Base-by-base conservation (phyloP, 2,113 vertebrate genomes). In the Ornithorhynchus anatinus region DNA sequence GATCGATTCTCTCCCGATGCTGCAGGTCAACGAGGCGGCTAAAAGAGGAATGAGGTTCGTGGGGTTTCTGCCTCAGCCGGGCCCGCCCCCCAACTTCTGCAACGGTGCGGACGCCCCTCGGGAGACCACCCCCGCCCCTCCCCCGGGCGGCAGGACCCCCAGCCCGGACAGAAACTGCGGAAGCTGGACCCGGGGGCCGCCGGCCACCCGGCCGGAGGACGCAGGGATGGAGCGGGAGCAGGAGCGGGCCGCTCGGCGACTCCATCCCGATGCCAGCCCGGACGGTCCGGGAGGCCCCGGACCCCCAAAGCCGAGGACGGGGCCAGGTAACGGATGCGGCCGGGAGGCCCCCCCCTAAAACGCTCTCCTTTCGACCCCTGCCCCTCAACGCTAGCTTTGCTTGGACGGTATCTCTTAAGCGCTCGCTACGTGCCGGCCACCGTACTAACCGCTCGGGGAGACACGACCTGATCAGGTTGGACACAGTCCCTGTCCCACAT, bases 1-100 rank as follows among this genome's bases (percentile, higher is more conserved):
- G n/a, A n/a, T n/a, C n/a, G n/a, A n/a, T n/a, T n/a, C n/a, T n/a
- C n/a, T n/a, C n/a, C n/a, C n/a, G n/a, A 57, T 23, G 74, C 66
- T 51, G 12, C 86, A 98, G 97, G 93, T 98, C 77, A 98, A 98
- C 32, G 93, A 91, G 78, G 94, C 92, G 57, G 94, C 94, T 20
- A 94, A 92, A 20, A 94, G 91, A 72, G 96, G 96, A 16, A 95
- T 95, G 91, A 94, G 92, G 45, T 98, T 99, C 70, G 92, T 99
- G 36, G 96, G 96, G 45, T 97, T 97, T 14, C 66, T 98, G 63
- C 93, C 92, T 1, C 96, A 98, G 63, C 93, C 94, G 53, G 62
- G 69, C 64, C 59, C 87, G 48, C 84, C 82, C 2, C 50, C 89
- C 62, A 87, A 89, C 78, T n/a, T 77, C 58, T 93, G 88, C 62